Evolutionary conservation across 2,113 vertebrate species (phyloP), one percentile per base, ranked within the genome.

Genomic region (Pao palembangensis): DNA sequence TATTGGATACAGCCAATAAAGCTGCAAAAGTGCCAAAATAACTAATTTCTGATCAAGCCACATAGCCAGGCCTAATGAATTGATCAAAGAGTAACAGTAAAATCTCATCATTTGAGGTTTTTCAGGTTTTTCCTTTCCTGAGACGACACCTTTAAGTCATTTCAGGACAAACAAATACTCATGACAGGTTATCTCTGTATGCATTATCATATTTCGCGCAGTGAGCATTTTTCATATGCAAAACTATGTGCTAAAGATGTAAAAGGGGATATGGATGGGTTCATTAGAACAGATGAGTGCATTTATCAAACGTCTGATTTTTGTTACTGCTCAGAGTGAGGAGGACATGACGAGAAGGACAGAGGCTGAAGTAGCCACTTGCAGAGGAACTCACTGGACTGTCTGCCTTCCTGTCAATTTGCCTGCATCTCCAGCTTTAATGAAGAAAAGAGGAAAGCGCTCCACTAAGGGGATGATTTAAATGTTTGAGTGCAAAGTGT

Each of bases 271-370:
- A 69, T 61, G 6, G 56, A 20, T 50, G 19, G 58, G 57, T 60
- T 82, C 73, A 81, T 85, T 85, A 82, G 84, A 84, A 77, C 69
- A 81, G 75, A 85, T 82, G 73, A 86, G 59, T 14, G 38, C 47
- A 28, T 67, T 84, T 70, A 79, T 83, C 58, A 77, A 75, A 75
- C 76, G 86, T 87, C 71, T 61, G 63, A 74, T 73, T 78, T 77
- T 75, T 76, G 77, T 58, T 71, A 75, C 79, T 59, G 73, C 69
- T 53, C 51, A 64, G 55, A 66, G 71, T 69, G 64, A 18, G 48
- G 54, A 67, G 67, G 53, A 66, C 41, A 23, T 10, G 21, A 41
- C 16, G 58, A 56, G 54, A 42, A 55, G 51, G 61, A 49, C 18
- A 38, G 53, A 21, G 42, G 11, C 42, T 6, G 42, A 65, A 38